phyloP scores from a whole-genome alignment of 2,797 vertebrate species.

The Sternotherus odoratus region DNA sequence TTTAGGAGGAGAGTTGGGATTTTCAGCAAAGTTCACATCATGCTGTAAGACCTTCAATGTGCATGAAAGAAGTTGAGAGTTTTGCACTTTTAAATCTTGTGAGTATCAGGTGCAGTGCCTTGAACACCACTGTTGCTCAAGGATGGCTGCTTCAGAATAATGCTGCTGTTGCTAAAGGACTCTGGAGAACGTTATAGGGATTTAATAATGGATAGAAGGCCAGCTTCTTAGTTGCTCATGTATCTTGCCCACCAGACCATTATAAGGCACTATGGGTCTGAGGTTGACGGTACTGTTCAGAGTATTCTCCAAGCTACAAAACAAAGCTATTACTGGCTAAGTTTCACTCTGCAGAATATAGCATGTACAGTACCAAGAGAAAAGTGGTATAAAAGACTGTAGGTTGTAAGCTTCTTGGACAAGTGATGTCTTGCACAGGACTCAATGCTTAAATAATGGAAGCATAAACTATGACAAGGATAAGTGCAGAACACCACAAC shows the following conservation, averaged over 20 bases:
- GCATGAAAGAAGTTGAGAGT: not conserved
- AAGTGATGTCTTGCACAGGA: not conserved
- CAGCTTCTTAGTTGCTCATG: not conserved
- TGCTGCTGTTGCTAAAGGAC: accelerated
- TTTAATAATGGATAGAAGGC: not conserved
- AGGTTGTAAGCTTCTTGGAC: not conserved
- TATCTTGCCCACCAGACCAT: not conserved
- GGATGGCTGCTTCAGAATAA: not conserved
- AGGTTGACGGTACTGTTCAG: not conserved
- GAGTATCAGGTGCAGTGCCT: not conserved
- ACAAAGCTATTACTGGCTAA: not conserved
- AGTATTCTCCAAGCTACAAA: not conserved
- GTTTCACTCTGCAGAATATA: not conserved
- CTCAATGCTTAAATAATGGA: not conserved
- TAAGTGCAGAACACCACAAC: not conserved
- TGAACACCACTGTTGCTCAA: not conserved
- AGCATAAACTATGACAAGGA: not conserved
- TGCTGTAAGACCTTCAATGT: not conserved
- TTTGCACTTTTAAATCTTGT: not conserved
- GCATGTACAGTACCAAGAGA: not conserved
- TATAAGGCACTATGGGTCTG: not conserved
- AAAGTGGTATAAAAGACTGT: not conserved
- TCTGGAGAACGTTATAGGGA: not conserved
- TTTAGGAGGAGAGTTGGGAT: not conserved
- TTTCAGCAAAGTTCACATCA: not conserved